Base-by-base conservation (phyloP, 2,888 invertebrate species). In the Andrena haemorrhoa region DNA sequence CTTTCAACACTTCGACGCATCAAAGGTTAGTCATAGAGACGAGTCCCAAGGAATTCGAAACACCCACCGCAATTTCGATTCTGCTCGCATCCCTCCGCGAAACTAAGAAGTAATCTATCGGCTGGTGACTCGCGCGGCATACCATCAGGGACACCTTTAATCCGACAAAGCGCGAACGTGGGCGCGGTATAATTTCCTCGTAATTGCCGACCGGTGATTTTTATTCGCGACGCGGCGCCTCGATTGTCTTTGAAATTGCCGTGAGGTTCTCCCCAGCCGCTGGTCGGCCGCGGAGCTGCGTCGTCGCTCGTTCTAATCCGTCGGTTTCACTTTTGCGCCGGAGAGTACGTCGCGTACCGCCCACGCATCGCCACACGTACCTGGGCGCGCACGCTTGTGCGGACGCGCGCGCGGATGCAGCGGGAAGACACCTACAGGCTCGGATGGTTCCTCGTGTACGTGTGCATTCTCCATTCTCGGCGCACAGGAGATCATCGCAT, bases 331-430 rank as follows among this genome's bases (percentile, higher is more conserved):
- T 86, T 86, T 86, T 75, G 81, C 65, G 2, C 8, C 6, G 49
- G 72, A 86, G 60, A 74, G 74, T 80, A 73, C 73, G 29, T 12
- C 16, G 65, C 66, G 51, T 41, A 35, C 16, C 68, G 71, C 79
- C 79, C 79, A 82, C 85, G 47, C 73, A 58, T 86, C 72, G 80
- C 49, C 49, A 65, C 69, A 75, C 83, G 72, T 70, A 80, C 75
- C 58, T 16, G 16, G 23, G 23, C 49, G 66, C 82, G 64, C 75
- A 70, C 56, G 53, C 66, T 35, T 8, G 61, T 26, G 66, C 16
- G 41, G 20, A 2, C 12, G 53, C 53, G 20, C 10, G 8, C 53
- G 33, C 71, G 29, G 35, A 60, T 61, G 73, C 74, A 65, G 49
- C 49, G 75, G 61, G 61, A 71, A 56, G 53, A 66, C 58, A 53